Evolutionary conservation across 2,888 invertebrate genomes (phyloP).

Genomic region (Zhuqinia jingwanae): DNA sequence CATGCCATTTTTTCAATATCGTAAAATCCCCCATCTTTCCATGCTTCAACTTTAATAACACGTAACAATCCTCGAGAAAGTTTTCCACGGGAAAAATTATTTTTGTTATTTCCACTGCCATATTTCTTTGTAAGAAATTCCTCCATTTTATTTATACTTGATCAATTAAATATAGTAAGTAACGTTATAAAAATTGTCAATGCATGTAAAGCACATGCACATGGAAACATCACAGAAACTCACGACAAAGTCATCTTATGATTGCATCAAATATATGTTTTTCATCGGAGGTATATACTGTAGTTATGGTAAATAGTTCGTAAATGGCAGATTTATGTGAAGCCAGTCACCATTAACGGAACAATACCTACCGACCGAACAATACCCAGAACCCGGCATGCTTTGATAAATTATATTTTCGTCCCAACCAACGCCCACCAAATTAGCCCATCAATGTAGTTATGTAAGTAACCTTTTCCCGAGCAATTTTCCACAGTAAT

Average conservation of each 20-base stretch:
- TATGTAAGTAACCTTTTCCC: too few relatives aligned
- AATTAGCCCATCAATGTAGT: too few relatives aligned
- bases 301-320: background rate
- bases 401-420: too few relatives aligned
- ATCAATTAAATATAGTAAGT: conserved; percentile 9
- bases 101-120: background rate
- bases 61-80: background rate
- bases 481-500: too few relatives aligned
- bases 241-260: background rate
- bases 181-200: background rate
- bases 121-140: background rate
- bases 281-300: background rate
- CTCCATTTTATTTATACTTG: background rate
- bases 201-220: background rate
- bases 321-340: background rate
- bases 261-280: background rate
- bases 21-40: conserved; percentile 25
- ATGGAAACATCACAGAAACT: background rate
- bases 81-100: background rate
- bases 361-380: too few relatives aligned
- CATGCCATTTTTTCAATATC: conserved; percentile 18
- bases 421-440: too few relatives aligned
- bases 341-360: too few relatives aligned
- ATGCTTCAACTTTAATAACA: conserved; percentile 8
- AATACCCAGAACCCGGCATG: too few relatives aligned